Evolutionary conservation across 1,140 invertebrate species (phyloP).

Genomic region (Lordiphosa clarofinis): DNA sequence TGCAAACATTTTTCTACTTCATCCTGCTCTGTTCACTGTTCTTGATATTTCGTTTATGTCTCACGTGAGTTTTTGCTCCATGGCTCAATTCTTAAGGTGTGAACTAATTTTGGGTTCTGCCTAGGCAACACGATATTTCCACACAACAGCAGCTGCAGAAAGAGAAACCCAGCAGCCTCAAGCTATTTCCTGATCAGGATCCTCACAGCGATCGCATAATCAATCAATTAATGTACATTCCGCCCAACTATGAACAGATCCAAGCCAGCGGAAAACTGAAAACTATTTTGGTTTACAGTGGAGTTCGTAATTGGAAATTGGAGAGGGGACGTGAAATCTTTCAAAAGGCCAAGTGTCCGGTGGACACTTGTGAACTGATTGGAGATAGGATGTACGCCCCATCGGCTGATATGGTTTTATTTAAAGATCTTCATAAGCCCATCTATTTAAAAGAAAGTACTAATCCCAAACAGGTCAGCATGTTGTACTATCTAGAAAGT

Average conservation of each 20-base stretch:
- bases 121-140: too few species aligned
- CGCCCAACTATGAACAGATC: slow-evolving; percentile 83
- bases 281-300: slow-evolving; percentile 91
- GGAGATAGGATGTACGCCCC: slow-evolving; percentile 85
- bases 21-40: slow-evolving; percentile 70
- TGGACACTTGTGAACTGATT: slow-evolving; percentile 88
- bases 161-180: slow-evolving; percentile 47
- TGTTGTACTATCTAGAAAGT: slow-evolving; percentile 95
- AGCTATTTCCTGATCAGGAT: slow-evolving; percentile 80
- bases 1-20: slow-evolving; percentile 33
- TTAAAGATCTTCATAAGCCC: slow-evolving; percentile 90
- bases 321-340: slow-evolving; percentile 82
- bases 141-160: slow-evolving; percentile 28
- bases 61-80: slow-evolving; percentile 59
- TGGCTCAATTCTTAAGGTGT: too few species aligned
- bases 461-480: slow-evolving; percentile 83
- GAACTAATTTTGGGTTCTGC: too few species aligned
- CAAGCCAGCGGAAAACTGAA: slow-evolving; percentile 82
- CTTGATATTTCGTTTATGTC: slow-evolving; percentile 75
- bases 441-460: slow-evolving; percentile 84
- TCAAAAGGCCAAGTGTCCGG: slow-evolving; percentile 83
- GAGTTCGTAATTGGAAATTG: slow-evolving; percentile 88
- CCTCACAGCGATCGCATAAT: slow-evolving; percentile 84
- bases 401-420: slow-evolving; percentile 91
- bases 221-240: slow-evolving; percentile 88